Evolutionary conservation across 1,140 invertebrate genomes (phyloP), one percentile per base, ranked within the genome.

Genomic region (Asobara japonica): DNA sequence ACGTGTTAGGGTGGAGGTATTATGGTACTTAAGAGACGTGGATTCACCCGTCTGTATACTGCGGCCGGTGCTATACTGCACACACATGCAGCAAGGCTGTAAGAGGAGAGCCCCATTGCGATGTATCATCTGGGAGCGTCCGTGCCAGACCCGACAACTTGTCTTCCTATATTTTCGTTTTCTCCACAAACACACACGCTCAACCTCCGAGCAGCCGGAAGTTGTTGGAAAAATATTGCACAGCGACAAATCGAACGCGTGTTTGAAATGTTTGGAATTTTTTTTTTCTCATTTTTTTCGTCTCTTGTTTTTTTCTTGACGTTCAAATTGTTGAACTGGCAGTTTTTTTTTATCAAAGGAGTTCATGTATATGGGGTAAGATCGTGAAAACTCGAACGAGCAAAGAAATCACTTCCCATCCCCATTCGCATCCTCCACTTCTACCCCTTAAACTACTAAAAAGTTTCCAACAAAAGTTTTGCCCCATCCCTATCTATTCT

Each of bases 371-470:
- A 62, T 62, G 8, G 60, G n/a, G 60, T 31, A 62, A 31, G 31
- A 30, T 31, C n/a, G 25, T 30, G 60, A 62, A 56, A 71, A 65
- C 61, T 71, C 45, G 41, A 61, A 72, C 65, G 51, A 67, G 65
- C 74, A 74, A 80, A 83, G 80, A 84, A 84, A 84, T 83, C 81
- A 81, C 80, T 82, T 79, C 74, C 76, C 60, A 30, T 62, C 25
- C 29, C 60, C 2, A 30, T 62, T 62, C 13, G 60, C 33, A 29
- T 62, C 61, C 36, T 25, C 38, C 38, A 18, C 11, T 70, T 33
- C 31, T 45, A 75, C 69, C 76, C 73, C 77, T 77, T 78, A 81
- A 81, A 81, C 77, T 79, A 76, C 78, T 73, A 36, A 45, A 72
- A 76, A 76, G 78, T 85, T 84, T 79, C 73, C 67, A 75, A 75